phyloP scores from a whole-genome alignment of 2,888 invertebrate genomes.

The Hemicrepidius hirtus region DNA sequence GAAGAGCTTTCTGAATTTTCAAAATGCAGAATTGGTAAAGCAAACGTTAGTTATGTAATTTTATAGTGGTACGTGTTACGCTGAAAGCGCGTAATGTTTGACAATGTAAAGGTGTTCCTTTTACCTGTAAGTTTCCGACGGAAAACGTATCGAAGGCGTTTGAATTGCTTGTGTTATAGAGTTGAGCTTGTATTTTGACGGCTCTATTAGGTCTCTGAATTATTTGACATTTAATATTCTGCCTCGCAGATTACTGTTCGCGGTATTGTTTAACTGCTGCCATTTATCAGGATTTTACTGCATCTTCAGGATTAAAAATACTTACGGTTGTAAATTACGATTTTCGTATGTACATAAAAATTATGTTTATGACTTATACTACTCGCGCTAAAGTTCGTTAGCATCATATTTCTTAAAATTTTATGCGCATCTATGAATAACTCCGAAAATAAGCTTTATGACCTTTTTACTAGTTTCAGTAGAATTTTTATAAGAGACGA shows the following conservation, averaged over 20 bases:
- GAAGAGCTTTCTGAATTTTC: no score
- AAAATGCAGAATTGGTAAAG: no score
- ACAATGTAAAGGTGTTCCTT: not conserved
- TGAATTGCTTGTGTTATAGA: not conserved
- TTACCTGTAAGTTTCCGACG: slow-evolving; percentile 18
- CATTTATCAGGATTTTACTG: slow-evolving; percentile 44
- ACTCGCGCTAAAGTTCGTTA: slow-evolving; percentile 28
- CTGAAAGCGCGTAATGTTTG: no score
- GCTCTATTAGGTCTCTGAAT: slow-evolving; percentile 61
- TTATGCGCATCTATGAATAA: slow-evolving; percentile 17
- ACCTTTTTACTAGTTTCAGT: not conserved
- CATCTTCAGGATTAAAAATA: slow-evolving; percentile 37
- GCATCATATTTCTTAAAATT: slow-evolving; percentile 19
- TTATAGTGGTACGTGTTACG: no score
- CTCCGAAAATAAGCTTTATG: not conserved
- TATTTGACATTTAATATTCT: slow-evolving; percentile 60
- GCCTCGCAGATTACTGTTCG: slow-evolving; percentile 40
- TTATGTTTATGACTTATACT: slow-evolving; percentile 28
- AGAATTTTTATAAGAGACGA: no score
- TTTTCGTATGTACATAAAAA: slow-evolving; percentile 33
- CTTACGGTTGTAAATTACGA: slow-evolving; percentile 38
- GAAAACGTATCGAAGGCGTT: slow-evolving; percentile 18
- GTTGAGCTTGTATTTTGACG: slow-evolving; percentile 53
- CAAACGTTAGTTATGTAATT: no score
- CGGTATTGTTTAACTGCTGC: slow-evolving; percentile 50